Evolutionary conservation across 2,888 invertebrate species (phyloP).

Genomic region (Agonopterix subpropinquella): DNA sequence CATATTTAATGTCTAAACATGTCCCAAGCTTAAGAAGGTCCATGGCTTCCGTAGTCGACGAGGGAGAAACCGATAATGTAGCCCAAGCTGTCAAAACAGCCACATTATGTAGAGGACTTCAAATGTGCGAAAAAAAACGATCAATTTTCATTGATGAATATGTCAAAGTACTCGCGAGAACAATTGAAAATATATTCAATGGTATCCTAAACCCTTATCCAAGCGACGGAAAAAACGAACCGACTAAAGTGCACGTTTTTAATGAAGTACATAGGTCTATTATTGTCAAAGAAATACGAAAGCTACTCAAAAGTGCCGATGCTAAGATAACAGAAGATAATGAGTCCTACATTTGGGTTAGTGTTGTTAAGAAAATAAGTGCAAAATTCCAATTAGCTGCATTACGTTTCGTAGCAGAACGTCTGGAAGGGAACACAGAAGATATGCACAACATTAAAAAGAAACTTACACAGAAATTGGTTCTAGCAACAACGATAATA

Average conservation of each 20-base stretch:
- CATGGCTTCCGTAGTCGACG: slow-evolving; percentile 7
- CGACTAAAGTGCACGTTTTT: too few species aligned
- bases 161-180: slow-evolving; percentile 29
- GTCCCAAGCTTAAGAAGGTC: slow-evolving; percentile 23
- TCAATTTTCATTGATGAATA: slow-evolving; percentile 39
- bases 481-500: slow-evolving; percentile 30
- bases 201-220: slow-evolving; percentile 23
- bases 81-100: slow-evolving; percentile 21
- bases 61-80: slow-evolving; percentile 5
- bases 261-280: slow-evolving; percentile 3
- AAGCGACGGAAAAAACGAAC: slow-evolving; percentile 8
- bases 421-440: slow-evolving; percentile 19
- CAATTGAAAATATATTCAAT: slow-evolving; percentile 29
- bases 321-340: slow-evolving; percentile 22
- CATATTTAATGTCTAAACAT: slow-evolving; percentile 22
- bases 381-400: slow-evolving; percentile 38
- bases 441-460: slow-evolving; percentile 22
- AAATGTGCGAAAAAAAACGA: slow-evolving; percentile 30
- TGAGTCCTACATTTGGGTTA: slow-evolving; percentile 32
- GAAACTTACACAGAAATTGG: slow-evolving; percentile 30
- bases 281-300: slow-evolving; percentile 21
- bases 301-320: slow-evolving; percentile 25
- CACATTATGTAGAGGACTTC: slow-evolving; percentile 33
- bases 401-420: slow-evolving; percentile 21
- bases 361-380: slow-evolving; percentile 43